Conservation (phyloP, 1,140 invertebrate genomes). For the Panagrolaimus sp. region DNA sequence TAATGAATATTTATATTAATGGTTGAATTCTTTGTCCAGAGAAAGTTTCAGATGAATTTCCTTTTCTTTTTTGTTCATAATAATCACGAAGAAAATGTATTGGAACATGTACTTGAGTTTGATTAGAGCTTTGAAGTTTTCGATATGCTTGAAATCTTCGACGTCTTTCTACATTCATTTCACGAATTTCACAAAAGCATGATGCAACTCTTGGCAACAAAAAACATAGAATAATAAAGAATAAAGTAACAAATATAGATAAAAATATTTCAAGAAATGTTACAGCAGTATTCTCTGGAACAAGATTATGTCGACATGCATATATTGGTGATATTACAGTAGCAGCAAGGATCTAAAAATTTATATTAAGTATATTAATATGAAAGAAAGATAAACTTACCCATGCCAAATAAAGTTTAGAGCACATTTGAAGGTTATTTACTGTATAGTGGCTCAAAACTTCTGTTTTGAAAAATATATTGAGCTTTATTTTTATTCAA, state of each 20-base stretch:
- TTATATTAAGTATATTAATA: no score
- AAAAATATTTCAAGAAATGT: background rate
- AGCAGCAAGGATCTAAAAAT: no score
- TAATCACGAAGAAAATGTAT: conserved; percentile 3
- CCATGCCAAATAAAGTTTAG: no score
- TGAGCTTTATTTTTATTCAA: no score
- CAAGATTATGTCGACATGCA: background rate
- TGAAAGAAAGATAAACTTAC: no score
- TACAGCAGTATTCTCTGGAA: background rate
- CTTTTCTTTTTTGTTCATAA: background rate
- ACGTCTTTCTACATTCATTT: background rate
- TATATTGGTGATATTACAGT: background rate
- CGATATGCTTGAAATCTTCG: background rate
- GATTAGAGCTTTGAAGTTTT: background rate
- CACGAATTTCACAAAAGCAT: conserved; percentile 2
- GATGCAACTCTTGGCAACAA: background rate
- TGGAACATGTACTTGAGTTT: background rate
- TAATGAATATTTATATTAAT: no score
- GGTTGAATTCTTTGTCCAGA: no score
- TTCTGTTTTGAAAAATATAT: no score
- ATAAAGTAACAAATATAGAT: background rate
- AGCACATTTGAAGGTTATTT: no score
- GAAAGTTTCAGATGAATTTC: no score
- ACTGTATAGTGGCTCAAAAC: no score
- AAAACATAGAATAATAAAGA: background rate